Base-by-base conservation (phyloP, 2,888 invertebrate species). In the Tenthredo distinguenda region DNA sequence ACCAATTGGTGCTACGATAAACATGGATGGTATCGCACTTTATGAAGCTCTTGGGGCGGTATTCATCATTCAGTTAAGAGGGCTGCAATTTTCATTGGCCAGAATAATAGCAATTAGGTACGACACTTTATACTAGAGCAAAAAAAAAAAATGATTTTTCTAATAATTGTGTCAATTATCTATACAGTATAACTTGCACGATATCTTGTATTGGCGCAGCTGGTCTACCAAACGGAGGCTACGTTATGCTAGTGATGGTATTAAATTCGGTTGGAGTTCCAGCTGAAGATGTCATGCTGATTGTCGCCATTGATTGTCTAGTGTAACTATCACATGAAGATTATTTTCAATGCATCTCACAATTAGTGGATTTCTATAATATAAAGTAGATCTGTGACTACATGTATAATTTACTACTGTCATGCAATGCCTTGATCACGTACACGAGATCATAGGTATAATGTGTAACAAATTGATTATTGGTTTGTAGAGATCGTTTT, bases 21-120 rank as follows among this genome's bases (percentile, higher is more conserved):
- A 99, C 94, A 99, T 99, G 99, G 99, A 99, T 93, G 98, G 98
- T 18, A 99, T 99, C 0, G 99, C 99, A 1, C 95, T 99, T 43
- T 99, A 99, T 92, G 99, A 99, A 93, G 99, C 99, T 0, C 98
- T 99, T 7, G 99, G 99, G 0, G 99, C 99, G 34, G 97, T 99
- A 89, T 99, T 99, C 92, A 99, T 99, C 87, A 98, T 99, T 21
- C 99, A 99, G 94, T 96, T 98, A 88, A 96, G 98, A 91, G 96
- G 96, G 89, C 95, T 98, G 86, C 95, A 96, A 58, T 96, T 99
- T 94, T 96, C 97, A 18, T 96, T 99, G 88, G 98, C 98, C 34
- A 97, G 98, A 93, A 96, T 99, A 88, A 96, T 99, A 86, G 98
- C 99, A 86, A 97, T 99, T 87, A 98, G 98, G 98, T 98, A 92